Evolutionary conservation across 92 coral and sea anemone species (phyloP).

Genomic region (Anthopleura xanthogrammica): DNA sequence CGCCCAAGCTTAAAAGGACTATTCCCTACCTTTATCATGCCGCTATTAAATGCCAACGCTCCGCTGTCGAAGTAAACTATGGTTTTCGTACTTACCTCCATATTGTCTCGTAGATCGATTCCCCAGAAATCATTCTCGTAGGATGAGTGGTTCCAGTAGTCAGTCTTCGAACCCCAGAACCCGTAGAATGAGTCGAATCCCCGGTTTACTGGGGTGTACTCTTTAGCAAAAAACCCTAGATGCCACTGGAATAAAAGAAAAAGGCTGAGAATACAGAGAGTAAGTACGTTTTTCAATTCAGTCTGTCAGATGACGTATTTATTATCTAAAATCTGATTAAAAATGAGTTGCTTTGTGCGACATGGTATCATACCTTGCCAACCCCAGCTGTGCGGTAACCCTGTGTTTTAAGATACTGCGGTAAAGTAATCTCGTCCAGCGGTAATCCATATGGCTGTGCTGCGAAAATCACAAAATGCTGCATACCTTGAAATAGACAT

Average conservation of each 20-base stretch:
- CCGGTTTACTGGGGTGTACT: slow-evolving; percentile 82
- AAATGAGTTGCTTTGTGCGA: no score
- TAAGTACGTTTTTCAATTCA: background rate
- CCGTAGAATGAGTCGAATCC: slow-evolving; percentile 97
- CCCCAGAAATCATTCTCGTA: slow-evolving; percentile 82
- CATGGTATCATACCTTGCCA: slow-evolving; percentile 67
- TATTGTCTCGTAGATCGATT: slow-evolving; percentile 76
- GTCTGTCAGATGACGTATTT: no score
- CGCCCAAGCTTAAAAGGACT: no score
- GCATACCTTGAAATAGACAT: slow-evolving; percentile 59
- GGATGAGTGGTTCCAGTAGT: slow-evolving; percentile 94
- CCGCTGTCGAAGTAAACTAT: background rate
- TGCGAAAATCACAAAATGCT: slow-evolving; percentile 87
- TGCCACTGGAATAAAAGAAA: slow-evolving; percentile 70
- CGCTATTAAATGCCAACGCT: no score
- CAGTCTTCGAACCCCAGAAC: slow-evolving; percentile 85
- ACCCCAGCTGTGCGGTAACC: slow-evolving; percentile 89
- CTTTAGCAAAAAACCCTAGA: slow-evolving; percentile 89
- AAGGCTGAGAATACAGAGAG: background rate
- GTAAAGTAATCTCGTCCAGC: slow-evolving; percentile 78
- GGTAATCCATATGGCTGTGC: slow-evolving; percentile 96
- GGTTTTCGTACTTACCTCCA: slow-evolving; percentile 47
- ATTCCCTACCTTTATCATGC: no score
- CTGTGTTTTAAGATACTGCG: slow-evolving; percentile 80
- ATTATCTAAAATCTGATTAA: no score